These are phyloP conservation scores for Chymomyza caudatula DNA, from an alignment of 2,888 invertebrate species.

Conservation along the genomic window DNA sequence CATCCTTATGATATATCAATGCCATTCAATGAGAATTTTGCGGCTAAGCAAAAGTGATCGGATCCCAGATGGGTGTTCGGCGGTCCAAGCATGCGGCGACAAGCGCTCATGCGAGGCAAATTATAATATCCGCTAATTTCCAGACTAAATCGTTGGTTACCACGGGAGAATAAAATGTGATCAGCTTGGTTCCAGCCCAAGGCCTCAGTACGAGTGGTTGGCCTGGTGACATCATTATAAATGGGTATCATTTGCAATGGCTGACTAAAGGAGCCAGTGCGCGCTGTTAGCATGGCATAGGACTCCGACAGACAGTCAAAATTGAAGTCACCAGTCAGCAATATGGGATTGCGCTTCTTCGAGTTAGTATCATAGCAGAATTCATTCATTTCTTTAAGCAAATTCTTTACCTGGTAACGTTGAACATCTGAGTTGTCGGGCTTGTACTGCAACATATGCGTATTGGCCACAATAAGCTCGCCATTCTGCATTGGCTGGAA, in stretches of 20 bases:
- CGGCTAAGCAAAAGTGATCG: constrained; percentile 89
- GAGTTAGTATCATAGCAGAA: not conserved
- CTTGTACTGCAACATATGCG: constrained; percentile 89
- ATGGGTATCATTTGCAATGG: not conserved
- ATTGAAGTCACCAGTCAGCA: constrained; percentile 94
- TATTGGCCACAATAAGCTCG: constrained; percentile 89
- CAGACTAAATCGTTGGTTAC: constrained; percentile 72
- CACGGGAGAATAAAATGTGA: constrained; percentile 87
- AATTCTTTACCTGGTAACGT: constrained; percentile 89
- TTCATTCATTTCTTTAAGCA: constrained; percentile 80
- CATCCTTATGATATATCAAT: too few relatives aligned
- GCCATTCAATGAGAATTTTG: constrained; percentile 79
- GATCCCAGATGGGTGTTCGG: constrained; percentile 87
- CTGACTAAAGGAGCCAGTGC: not conserved
- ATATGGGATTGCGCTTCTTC: constrained; percentile 81
- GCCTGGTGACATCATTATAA: not conserved
- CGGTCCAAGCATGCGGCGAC: constrained; percentile 79
- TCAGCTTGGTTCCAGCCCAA: constrained; percentile 91
- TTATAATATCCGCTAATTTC: constrained; percentile 80
- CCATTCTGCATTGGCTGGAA: constrained; percentile 78
- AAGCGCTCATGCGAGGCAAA: constrained; percentile 83
- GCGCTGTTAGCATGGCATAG: not conserved
- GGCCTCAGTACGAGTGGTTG: constrained; percentile 80
- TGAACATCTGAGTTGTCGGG: constrained; percentile 94
- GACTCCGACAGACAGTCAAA: constrained; percentile 74